Evolutionary conservation across 2,888 invertebrate genomes (phyloP).

Genomic region (Synanthedon myopaeformis): DNA sequence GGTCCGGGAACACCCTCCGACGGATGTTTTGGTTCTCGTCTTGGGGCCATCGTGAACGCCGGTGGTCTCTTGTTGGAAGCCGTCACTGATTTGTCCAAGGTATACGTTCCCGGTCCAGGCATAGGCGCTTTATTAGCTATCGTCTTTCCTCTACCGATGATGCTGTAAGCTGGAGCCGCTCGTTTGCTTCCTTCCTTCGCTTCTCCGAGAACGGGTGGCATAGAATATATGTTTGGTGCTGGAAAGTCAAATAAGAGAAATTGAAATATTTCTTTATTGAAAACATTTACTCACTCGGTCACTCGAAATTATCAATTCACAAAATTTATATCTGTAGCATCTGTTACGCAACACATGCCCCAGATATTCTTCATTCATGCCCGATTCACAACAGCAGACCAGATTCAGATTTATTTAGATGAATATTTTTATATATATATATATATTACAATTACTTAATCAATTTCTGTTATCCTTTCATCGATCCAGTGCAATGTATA

Average conservation of each 20-base stretch:
- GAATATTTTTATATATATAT: no score
- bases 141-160: conserved; percentile 84
- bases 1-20: conserved; percentile 67
- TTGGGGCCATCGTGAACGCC: conserved; percentile 85
- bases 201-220: conserved; percentile 81
- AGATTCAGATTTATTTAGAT: no score
- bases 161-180: conserved; percentile 89
- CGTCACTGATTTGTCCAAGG: conserved; percentile 68
- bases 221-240: conserved; percentile 92
- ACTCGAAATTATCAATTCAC: no score
- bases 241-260: conserved; percentile 20
- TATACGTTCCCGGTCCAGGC: conserved; percentile 87
- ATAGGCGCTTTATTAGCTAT: conserved; percentile 49
- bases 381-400: no score
- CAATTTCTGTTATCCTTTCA: no score
- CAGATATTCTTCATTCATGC: no score
- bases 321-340: no score
- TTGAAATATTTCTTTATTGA: neutral
- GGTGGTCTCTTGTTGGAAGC: conserved; percentile 72
- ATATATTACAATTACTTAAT: no score
- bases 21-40: conserved; percentile 44
- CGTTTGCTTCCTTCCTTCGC: conserved; percentile 66
- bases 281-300: no score
- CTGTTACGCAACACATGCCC: no score
- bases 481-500: no score